These are phyloP conservation scores for Pelvicachromis taeniatus DNA, from an alignment of 2,113 vertebrate genomes.

Conservation along the genomic window DNA sequence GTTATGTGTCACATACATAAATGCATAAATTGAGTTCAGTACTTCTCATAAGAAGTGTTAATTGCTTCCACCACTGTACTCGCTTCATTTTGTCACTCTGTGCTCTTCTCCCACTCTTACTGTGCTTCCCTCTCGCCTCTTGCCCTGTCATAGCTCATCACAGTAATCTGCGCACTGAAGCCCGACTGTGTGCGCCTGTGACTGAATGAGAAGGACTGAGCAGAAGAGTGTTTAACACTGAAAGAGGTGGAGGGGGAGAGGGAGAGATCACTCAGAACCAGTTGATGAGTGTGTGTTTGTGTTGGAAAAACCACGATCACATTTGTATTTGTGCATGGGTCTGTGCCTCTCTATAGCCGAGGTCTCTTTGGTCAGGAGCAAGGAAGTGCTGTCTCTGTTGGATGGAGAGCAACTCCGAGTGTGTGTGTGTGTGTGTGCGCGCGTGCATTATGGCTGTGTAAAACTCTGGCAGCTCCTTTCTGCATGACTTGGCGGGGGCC, in stretches of 20 bases:
- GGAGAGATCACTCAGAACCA: not conserved
- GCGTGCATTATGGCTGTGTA: not conserved
- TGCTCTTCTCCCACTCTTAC: constrained; percentile 13
- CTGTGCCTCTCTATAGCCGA: constrained; percentile 33
- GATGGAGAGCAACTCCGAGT: not conserved
- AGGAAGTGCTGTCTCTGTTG: constrained; percentile 29
- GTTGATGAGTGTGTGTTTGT: constrained; percentile 66
- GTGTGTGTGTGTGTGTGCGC: not conserved
- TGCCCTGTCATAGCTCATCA: constrained; percentile 58
- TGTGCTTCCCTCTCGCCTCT: constrained; percentile 24
- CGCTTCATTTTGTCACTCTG: constrained; percentile 20
- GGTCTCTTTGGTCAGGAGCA: constrained; percentile 32
- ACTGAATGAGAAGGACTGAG: constrained; percentile 27
- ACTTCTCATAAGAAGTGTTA: constrained; percentile 6
- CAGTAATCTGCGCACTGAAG: constrained; percentile 41
- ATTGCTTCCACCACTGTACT: constrained; percentile 31
- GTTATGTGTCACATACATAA: not conserved
- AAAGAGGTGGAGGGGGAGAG: not conserved
- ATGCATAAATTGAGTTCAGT: not conserved
- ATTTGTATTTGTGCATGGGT: constrained; percentile 58
- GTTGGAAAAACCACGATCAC: constrained; percentile 41
- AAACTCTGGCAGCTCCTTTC: constrained; percentile 71
- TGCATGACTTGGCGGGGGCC: constrained; percentile 76
- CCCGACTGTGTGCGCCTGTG: constrained; percentile 29
- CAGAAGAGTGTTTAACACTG: not conserved